Evolutionary conservation across 2,113 vertebrate species (phyloP).

Genomic region (Sprattus sprattus): DNA sequence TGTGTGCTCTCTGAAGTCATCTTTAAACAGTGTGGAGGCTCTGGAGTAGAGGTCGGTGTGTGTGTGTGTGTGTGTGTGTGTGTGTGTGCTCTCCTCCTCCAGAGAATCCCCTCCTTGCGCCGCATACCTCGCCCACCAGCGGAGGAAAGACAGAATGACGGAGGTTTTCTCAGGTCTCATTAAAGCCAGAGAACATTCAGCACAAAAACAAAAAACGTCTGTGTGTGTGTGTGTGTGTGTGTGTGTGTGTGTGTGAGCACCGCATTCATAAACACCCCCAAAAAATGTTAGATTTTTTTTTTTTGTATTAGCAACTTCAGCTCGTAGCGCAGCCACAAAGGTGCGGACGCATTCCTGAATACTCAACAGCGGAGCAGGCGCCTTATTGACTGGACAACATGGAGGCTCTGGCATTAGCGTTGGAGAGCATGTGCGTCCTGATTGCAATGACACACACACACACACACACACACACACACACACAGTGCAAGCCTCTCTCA

Average conservation of each 20-base stretch:
- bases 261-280: not conserved
- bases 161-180: not conserved
- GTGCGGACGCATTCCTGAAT: slow-evolving; percentile 18
- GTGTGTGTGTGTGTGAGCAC: not conserved
- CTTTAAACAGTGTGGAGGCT: not conserved
- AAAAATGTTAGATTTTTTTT: slow-evolving; percentile 8
- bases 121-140: not conserved
- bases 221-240: not conserved
- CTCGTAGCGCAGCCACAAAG: not conserved
- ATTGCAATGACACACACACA: not conserved
- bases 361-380: slow-evolving; percentile 16
- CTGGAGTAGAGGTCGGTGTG: not conserved
- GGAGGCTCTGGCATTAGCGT: not conserved
- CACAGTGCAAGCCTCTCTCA: not conserved
- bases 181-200: not conserved
- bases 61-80: too few species aligned
- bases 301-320: not conserved
- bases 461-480: not conserved
- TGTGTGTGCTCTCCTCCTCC: not conserved
- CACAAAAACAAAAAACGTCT: not conserved
- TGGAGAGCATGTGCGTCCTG: slow-evolving; percentile 10
- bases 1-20: too few species aligned
- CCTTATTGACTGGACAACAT: slow-evolving; percentile 16
- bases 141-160: not conserved
- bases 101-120: not conserved